A percentile compares a stretch with the other conserved stretches of the same genome.
These are phyloP conservation scores for Augochlorella aurata DNA, from an alignment of 2,888 invertebrate species.

Conservation along the genomic window DNA sequence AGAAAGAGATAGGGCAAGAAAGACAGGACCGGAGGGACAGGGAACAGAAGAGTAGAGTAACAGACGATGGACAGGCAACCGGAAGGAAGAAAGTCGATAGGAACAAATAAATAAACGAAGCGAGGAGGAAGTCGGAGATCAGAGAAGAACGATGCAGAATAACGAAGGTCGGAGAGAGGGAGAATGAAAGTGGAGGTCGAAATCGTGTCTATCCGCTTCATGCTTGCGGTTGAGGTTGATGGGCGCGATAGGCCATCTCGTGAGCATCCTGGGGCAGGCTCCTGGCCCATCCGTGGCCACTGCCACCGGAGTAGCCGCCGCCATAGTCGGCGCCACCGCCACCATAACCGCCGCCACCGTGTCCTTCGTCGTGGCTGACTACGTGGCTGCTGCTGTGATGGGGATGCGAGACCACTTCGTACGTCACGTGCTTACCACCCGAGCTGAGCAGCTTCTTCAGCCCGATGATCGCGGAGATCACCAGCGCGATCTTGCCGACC, in stretches of 20 bases:
- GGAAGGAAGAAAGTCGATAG: neutral
- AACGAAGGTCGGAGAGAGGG: slow-evolving; percentile 33
- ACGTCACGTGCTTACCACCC: slow-evolving; percentile 93
- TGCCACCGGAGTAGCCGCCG: slow-evolving; percentile 85
- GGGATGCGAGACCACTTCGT: slow-evolving; percentile 93
- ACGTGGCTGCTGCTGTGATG: slow-evolving; percentile 89
- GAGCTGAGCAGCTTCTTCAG: slow-evolving; percentile 90
- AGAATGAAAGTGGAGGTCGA: slow-evolving; percentile 40
- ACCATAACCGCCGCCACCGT: slow-evolving; percentile 84
- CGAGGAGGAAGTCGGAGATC: slow-evolving; percentile 14
- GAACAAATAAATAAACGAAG: neutral
- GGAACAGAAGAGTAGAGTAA: too few species aligned
- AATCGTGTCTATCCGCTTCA: slow-evolving; percentile 67
- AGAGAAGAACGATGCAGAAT: slow-evolving; percentile 24
- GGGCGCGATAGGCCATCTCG: slow-evolving; percentile 90
- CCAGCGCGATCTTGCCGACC: slow-evolving; percentile 92
- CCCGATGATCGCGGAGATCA: slow-evolving; percentile 92
- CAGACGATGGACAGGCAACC: neutral
- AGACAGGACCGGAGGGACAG: slow-evolving; percentile 3
- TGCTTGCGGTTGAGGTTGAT: slow-evolving; percentile 85
- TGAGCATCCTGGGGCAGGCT: slow-evolving; percentile 84
- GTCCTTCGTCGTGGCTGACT: slow-evolving; percentile 87
- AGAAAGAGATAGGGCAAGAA: slow-evolving; percentile 13
- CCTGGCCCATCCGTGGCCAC: slow-evolving; percentile 88
- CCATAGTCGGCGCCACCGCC: slow-evolving; percentile 79